Conservation (phyloP, 2,113 vertebrate species). For the Butorides virescens region DNA sequence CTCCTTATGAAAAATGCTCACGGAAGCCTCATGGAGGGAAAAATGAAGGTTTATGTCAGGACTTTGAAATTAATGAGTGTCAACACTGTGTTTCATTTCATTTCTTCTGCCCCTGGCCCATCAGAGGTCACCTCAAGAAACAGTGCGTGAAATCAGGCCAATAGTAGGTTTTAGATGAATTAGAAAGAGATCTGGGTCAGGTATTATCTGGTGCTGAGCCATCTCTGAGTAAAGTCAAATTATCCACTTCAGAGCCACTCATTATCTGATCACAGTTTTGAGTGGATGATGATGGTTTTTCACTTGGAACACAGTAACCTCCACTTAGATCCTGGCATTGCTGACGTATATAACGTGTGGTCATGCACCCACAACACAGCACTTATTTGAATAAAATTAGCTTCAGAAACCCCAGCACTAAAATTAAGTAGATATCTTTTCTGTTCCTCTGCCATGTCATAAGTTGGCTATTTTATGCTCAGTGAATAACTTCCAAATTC, state of each 20-base stretch:
- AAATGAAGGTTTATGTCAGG: conserved; percentile 1
- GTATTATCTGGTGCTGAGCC: conserved; percentile 40
- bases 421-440: neutral
- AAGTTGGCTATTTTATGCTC: neutral
- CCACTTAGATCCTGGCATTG: neutral
- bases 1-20: neutral
- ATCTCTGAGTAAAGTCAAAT: conserved; percentile 44
- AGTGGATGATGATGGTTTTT: conserved; percentile 57
- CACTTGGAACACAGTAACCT: neutral
- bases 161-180: neutral
- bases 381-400: neutral
- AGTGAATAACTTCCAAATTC: neutral
- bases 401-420: neutral
- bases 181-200: conserved; percentile 1
- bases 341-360: neutral
- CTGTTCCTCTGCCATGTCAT: neutral
- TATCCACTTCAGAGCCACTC: conserved; percentile 24
- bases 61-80: neutral
- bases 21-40: neutral
- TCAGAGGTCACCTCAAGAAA: neutral
- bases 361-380: neutral
- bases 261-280: conserved; percentile 41
- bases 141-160: neutral
- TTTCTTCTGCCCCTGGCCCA: neutral
- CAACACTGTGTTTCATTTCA: neutral